Evolutionary conservation across 2,113 vertebrate genomes (phyloP), one percentile per base, ranked within the genome.

Genomic region (Leptocoma aspasia): DNA sequence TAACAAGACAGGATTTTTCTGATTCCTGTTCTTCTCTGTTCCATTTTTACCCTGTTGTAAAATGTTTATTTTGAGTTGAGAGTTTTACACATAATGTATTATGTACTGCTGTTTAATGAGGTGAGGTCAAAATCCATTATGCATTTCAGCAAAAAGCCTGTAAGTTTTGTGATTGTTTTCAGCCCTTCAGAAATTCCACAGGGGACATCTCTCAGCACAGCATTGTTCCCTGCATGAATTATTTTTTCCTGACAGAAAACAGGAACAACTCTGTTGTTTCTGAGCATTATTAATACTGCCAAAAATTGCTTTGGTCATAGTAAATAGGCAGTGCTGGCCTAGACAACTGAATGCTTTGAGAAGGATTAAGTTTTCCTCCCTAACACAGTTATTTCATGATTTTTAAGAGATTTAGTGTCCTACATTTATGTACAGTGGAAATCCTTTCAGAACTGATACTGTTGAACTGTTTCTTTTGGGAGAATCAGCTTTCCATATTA

Each of bases 71-170:
- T 72, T 54, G 19, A 68, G 33, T 35, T 70, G 73, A 61, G 56
- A 16, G 23, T 54, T 91, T 92, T 86, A 64, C 47, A 92, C 24
- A 82, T 78, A 52, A 91, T 60, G 37, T 64, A 63, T 86, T 78
- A 84, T 44, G 39, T 49, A 84, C 33, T 71, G 52, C 27, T 90
- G 78, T 90, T 94, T 79, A 95, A 96, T 94, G 92, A 96, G 42
- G 78, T 4, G 6, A 95, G 82, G 87, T 82, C 53, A 92, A 94
- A 94, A 95, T 47, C 56, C 84, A 92, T 89, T 82, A 84, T 5
- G 26, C 41, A 56, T 89, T 96, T 89, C 78, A 92, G 57, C 44
- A 87, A 91, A 91, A 92, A 78, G 45, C 33, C 47, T 79, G 2
- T 59, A 57, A 68, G 42, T 75, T 84, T 75, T 71, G 44, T 68